phyloP scores from a whole-genome alignment of 2,113 vertebrate species.

The Bubalus kerabau region DNA sequence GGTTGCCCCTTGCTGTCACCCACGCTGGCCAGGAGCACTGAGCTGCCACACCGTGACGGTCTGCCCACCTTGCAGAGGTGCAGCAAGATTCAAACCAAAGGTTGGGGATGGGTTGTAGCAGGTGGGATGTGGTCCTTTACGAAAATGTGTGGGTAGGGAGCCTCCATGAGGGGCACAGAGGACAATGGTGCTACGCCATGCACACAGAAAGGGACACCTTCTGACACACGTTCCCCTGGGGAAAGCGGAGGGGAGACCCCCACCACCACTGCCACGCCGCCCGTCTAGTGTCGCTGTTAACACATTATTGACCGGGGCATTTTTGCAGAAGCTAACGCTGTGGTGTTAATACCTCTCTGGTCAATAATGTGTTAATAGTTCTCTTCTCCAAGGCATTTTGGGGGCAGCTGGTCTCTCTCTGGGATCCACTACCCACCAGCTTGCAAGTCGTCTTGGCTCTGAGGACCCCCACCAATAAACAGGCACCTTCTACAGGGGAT shows the following conservation, averaged over 20 bases:
- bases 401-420: background rate
- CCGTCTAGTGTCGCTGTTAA: background rate
- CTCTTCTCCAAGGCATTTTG: background rate
- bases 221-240: background rate
- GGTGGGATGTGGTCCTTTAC: background rate
- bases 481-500: background rate
- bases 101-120: background rate
- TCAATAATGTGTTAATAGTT: background rate
- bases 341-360: background rate
- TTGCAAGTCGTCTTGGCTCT: background rate
- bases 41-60: background rate
- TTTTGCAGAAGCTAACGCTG: background rate
- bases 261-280: background rate
- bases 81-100: background rate
- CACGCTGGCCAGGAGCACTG: background rate
- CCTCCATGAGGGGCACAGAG: rapidly evolving
- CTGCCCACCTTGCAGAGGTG: background rate
- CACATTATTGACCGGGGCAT: background rate
- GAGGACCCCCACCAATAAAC: background rate
- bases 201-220: background rate
- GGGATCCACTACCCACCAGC: background rate
- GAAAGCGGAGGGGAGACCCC: rapidly evolving
- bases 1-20: rapidly evolving
- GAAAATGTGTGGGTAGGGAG: background rate
- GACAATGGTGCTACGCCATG: background rate